Percentiles rank a stretch among this genome's conserved stretches.
Conservation (phyloP, 1,140 invertebrate species). For the Drosophila ogumai region DNA sequence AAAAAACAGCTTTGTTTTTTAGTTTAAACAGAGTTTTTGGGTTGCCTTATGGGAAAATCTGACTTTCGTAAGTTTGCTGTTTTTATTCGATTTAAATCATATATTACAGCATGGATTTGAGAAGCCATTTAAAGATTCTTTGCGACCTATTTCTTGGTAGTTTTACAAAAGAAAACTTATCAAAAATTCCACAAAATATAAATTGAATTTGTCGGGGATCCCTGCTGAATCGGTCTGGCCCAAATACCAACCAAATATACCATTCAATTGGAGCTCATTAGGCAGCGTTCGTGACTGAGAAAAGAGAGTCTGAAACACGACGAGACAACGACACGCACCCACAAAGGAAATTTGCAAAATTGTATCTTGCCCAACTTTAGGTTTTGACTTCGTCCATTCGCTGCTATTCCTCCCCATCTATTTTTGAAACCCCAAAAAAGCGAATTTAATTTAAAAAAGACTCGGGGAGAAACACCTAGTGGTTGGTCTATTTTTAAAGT, state of each 20-base stretch:
- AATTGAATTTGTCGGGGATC: neutral
- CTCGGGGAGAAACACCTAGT: slow-evolving; percentile 19
- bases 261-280: slow-evolving; percentile 35
- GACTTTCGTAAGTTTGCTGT: neutral
- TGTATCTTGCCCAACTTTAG: slow-evolving; percentile 24
- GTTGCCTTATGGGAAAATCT: neutral
- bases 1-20: slow-evolving; percentile 14
- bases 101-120: neutral
- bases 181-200: neutral
- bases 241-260: slow-evolving; percentile 16
- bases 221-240: slow-evolving; percentile 2
- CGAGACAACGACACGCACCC: slow-evolving; percentile 20
- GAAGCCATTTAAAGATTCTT: neutral
- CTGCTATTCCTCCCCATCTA: slow-evolving; percentile 3
- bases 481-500: slow-evolving; percentile 58
- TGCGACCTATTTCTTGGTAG: neutral
- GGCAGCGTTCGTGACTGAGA: slow-evolving; percentile 23
- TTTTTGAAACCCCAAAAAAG: slow-evolving; percentile 6
- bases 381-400: slow-evolving; percentile 2
- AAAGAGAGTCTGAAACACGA: slow-evolving; percentile 1
- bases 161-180: neutral
- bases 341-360: slow-evolving; percentile 24
- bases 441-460: slow-evolving; percentile 13
- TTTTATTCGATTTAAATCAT: neutral
- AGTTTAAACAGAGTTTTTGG: slow-evolving; percentile 2